Base-by-base conservation (phyloP, 2,113 vertebrate genomes). In the Mirza zaza region DNA sequence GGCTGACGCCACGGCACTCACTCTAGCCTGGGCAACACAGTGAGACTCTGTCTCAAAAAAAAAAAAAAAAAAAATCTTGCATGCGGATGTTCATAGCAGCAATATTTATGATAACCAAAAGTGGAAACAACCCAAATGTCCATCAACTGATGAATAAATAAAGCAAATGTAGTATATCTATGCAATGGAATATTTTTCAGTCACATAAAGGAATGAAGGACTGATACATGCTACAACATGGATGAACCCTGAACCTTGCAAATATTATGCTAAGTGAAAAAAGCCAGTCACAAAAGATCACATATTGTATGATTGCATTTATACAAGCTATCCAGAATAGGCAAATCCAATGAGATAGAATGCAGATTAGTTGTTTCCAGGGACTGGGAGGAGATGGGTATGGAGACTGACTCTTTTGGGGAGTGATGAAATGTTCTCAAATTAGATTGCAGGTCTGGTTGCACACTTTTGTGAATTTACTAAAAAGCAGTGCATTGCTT, bases 41-140 rank as follows among this genome's bases (percentile, higher is more conserved):
- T n/a, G n/a, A n/a, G n/a, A n/a, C n/a, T n/a, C n/a, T n/a, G n/a
- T n/a, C n/a, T n/a, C n/a, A n/a, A n/a, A n/a, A n/a, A n/a, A n/a
- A n/a, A n/a, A n/a, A n/a, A n/a, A n/a, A n/a, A n/a, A n/a, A n/a
- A 93, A 90, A 92, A 94, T 42, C 5, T 50, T 90, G 18, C 32
- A 42, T 61, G 34, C 9, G 12, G 27, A 17, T 17, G 21, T 52
- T 92, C 48, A 85, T 25, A 77, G 70, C 11, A 73, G 23, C 57
- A 55, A 52, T 84, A 76, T 79, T 84, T 42, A 63, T 84, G 32
- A 55, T n/a, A 45, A 23, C 63, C 21, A 21, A 34, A 80, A 68
- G 10, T 65, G 50, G 50, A 91, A 95, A 84, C 29, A 75, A 68
- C 17, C 34, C 36, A 50, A 71, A 73, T 84, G 42, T 42, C 23